Conservation (phyloP, 2,113 vertebrate species). For the Ailuropoda melanoleuca region DNA sequence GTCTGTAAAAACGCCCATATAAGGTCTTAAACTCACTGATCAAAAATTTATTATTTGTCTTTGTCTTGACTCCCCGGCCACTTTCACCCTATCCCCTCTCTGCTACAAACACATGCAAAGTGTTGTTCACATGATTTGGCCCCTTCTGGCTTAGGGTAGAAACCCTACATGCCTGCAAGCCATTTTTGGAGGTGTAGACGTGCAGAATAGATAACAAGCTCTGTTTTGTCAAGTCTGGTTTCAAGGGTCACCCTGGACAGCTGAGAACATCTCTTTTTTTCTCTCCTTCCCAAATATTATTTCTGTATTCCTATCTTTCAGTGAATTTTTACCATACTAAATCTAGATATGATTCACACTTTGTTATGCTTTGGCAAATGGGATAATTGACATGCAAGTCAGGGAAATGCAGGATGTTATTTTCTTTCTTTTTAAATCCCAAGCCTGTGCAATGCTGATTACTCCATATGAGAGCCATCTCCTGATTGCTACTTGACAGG, state of each 20-base stretch:
- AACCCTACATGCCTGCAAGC: background rate
- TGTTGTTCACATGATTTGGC: background rate
- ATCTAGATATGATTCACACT: slow-evolving; percentile 21
- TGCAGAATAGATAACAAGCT: background rate
- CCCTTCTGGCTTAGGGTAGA: background rate
- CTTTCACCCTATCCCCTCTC: background rate
- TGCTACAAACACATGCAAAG: background rate
- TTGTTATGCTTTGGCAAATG: slow-evolving; percentile 41
- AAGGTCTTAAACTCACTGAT: background rate
- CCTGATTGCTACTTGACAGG: background rate
- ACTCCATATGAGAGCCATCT: background rate
- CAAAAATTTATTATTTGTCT: background rate
- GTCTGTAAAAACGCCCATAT: background rate
- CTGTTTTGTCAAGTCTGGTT: background rate
- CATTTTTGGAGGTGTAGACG: background rate
- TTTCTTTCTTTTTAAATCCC: slow-evolving; percentile 12
- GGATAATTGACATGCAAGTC: background rate
- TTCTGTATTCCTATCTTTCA: background rate
- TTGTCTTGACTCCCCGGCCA: background rate
- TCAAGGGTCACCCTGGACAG: background rate
- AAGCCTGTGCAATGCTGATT: background rate
- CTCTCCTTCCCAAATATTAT: background rate
- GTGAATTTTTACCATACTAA: background rate
- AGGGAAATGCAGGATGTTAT: background rate
- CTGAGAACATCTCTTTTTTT: background rate